phyloP scores from a whole-genome alignment of 2,888 invertebrate species.

The Boloria selene region DNA sequence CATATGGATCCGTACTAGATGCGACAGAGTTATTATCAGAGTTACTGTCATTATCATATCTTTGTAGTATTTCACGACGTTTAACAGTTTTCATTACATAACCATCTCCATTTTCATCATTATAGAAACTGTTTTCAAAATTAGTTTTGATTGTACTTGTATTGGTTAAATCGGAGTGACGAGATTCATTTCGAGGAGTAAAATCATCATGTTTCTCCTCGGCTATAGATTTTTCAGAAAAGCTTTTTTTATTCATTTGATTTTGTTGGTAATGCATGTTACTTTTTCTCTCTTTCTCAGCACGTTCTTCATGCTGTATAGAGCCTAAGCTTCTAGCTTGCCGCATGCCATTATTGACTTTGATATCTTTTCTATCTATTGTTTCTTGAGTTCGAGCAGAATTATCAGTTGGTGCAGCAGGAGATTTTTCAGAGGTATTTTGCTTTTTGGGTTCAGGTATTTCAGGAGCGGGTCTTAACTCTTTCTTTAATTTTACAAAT shows the following conservation, averaged over 20 bases:
- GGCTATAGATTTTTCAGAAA: conserved; percentile 70
- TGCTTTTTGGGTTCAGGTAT: conserved; percentile 63
- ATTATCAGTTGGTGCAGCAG: conserved; percentile 50
- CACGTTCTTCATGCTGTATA: conserved; percentile 70
- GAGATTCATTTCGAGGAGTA: conserved; percentile 69
- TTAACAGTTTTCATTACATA: conserved; percentile 88
- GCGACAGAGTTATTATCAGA: conserved; percentile 85
- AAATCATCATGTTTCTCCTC: conserved; percentile 75
- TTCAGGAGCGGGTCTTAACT: conserved; percentile 70
- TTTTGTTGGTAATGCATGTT: conserved; percentile 60
- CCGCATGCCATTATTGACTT: conserved; percentile 68
- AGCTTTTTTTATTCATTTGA: conserved; percentile 71
- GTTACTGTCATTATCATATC: conserved; percentile 85
- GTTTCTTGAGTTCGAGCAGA: conserved; percentile 67
- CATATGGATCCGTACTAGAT: conserved; percentile 88
- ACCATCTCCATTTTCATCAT: conserved; percentile 85
- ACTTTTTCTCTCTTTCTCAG: conserved; percentile 58
- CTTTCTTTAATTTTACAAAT: conserved; percentile 74
- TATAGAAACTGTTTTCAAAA: conserved; percentile 85
- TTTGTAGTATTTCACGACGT: conserved; percentile 87
- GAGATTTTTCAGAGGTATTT: conserved; percentile 56
- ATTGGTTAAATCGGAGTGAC: conserved; percentile 76
- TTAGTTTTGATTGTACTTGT: conserved; percentile 80
- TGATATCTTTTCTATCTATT: conserved; percentile 74
- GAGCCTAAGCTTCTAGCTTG: conserved; percentile 77